Evolutionary conservation across 2,888 invertebrate genomes (phyloP), one percentile per base, ranked within the genome.

Genomic region (Apotomis turbidana): DNA sequence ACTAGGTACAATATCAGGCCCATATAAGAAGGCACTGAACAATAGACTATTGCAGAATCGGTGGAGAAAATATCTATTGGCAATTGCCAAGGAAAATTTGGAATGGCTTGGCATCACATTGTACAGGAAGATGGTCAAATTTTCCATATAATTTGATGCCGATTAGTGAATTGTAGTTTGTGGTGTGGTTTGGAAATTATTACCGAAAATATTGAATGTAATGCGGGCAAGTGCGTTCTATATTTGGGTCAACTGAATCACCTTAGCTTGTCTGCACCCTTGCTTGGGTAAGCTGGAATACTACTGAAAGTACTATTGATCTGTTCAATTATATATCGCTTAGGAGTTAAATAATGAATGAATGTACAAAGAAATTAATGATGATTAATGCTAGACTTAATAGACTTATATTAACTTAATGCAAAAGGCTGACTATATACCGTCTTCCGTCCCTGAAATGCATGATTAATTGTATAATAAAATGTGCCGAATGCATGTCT

Each of bases 371-470:
- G 70, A 49, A 70, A 74, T 67, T 72, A 60, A 67, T 68, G 68
- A 66, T 57, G 54, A 71, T n/a, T 68, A 69, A 59, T 63, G 44
- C 70, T 66, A 73, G 41, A 71, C 74, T 58, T 71, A 67, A 75
- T 69, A 51, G 63, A 68, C 12, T 41, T 55, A 46, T 54, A 54
- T 49, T 44, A 70, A 57, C 9, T 55, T n/a, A 74, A 74, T 73
- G 73, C 46, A 27, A 54, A 76, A 77, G 77, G 76, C 78, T 77
- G 76, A 78, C 75, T 75, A 73, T 67, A 66, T 77, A 76, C 72
- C 66, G 79, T 79, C 79, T 79, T 79, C 78, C 78, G 74, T 76
- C 76, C 76, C 76, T 61, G 71, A 68, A 68, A 73, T 68, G 74
- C 75, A 60, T 68, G 58, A 68, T 52, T 71, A 54, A 64, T 59